phyloP scores from a whole-genome alignment of 2,797 vertebrate genomes.

The Ctenopoma multispine region DNA sequence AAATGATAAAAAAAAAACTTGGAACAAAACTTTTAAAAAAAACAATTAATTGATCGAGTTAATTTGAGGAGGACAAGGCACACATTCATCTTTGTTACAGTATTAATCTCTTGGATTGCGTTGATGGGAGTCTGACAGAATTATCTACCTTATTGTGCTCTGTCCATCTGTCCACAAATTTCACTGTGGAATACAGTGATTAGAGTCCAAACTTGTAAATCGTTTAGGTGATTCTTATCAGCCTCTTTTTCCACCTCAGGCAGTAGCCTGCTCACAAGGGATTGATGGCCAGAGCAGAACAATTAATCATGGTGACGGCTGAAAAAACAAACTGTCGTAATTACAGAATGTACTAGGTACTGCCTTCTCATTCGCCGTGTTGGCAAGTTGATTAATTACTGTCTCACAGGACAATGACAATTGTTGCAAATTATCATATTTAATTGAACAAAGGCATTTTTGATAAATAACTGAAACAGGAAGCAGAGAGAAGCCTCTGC shows the following conservation, averaged over 20 bases:
- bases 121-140: conserved; percentile 59
- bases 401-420: conserved; percentile 63
- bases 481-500: neutral
- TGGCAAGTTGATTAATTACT: conserved; percentile 85
- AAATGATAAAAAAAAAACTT: neutral
- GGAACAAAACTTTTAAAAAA: conserved; percentile 1
- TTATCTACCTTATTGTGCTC: conserved; percentile 32
- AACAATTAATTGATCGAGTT: conserved; percentile 45
- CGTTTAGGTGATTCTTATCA: conserved; percentile 58
- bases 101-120: conserved; percentile 26
- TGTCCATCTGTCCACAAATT: conserved; percentile 71
- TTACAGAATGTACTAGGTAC: conserved; percentile 79
- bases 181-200: conserved; percentile 40
- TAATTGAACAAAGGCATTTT: conserved; percentile 47
- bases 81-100: conserved; percentile 70
- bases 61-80: conserved; percentile 20
- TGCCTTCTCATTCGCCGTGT: conserved; percentile 61
- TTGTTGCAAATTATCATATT: conserved; percentile 40
- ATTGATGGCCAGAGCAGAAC: conserved; percentile 65
- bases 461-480: neutral
- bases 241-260: conserved; percentile 61
- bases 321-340: conserved; percentile 79
- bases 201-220: conserved; percentile 45
- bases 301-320: conserved; percentile 86
- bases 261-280: conserved; percentile 65